These are phyloP conservation scores for human (Homo sapiens) DNA, from an alignment of 2,113 vertebrate genomes.

Conservation along the genomic window GRCh38 chr18:79134001-79134500, in stretches of 20 bases:
- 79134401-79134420: too few species aligned
- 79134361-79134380: background rate
- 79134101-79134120: background rate
- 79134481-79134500: background rate
- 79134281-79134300: background rate
- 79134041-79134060: background rate
- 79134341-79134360: background rate
- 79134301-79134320: background rate
- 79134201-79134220: background rate
- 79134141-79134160: background rate
- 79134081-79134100: too few species aligned
- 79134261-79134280: background rate
- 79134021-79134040: background rate
- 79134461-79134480: background rate
- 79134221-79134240: background rate
- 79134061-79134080: too few species aligned
- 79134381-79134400: background rate
- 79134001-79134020: background rate
- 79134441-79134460: background rate
- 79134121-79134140: background rate
- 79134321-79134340: background rate
- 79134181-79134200: background rate
- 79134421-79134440: background rate
- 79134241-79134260: background rate
- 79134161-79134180: background rate